Percentiles rank a stretch among this genome's conserved stretches.
phyloP scores from a whole-genome alignment of 2,113 vertebrate species.

The Montifringilla adamsi region DNA sequence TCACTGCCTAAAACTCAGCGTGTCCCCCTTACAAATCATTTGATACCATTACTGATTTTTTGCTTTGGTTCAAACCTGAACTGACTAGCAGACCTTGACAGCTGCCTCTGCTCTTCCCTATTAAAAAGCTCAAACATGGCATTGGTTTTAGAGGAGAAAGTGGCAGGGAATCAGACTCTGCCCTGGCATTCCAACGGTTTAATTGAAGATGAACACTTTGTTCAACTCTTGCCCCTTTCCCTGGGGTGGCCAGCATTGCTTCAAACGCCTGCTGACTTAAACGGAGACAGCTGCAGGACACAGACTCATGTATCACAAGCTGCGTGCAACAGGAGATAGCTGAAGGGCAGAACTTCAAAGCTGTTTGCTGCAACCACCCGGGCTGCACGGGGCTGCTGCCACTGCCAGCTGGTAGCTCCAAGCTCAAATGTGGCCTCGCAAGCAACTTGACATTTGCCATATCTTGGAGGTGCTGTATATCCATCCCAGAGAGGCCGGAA shows the following conservation, averaged over 20 bases:
- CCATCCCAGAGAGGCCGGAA: background rate
- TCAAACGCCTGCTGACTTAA: slow-evolving; percentile 73
- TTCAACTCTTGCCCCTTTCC: slow-evolving; percentile 66
- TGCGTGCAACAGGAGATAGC: slow-evolving; percentile 70
- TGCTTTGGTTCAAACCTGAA: background rate
- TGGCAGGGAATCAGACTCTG: slow-evolving; percentile 30
- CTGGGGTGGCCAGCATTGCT: slow-evolving; percentile 46
- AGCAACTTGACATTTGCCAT: slow-evolving; percentile 18
- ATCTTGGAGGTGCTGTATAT: background rate
- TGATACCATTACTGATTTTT: background rate
- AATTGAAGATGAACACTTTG: slow-evolving; percentile 68
- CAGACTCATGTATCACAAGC: slow-evolving; percentile 60
- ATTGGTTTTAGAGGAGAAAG: slow-evolving; percentile 33
- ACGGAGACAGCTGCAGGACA: slow-evolving; percentile 74
- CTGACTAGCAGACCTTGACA: background rate
- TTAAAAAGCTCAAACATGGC: background rate
- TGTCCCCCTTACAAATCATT: background rate
- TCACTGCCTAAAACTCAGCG: background rate
- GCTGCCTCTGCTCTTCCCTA: background rate
- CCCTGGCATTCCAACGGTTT: slow-evolving; percentile 39
- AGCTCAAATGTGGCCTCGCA: background rate
- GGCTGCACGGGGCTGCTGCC: slow-evolving; percentile 27
- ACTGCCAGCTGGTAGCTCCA: slow-evolving; percentile 57
- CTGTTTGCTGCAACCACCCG: slow-evolving; percentile 34
- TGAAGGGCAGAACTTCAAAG: slow-evolving; percentile 79